Percentiles rank a stretch among this genome's conserved stretches.
These are phyloP conservation scores for Proales similis DNA, from an alignment of 1,140 invertebrate species.

Conservation along the genomic window DNA sequence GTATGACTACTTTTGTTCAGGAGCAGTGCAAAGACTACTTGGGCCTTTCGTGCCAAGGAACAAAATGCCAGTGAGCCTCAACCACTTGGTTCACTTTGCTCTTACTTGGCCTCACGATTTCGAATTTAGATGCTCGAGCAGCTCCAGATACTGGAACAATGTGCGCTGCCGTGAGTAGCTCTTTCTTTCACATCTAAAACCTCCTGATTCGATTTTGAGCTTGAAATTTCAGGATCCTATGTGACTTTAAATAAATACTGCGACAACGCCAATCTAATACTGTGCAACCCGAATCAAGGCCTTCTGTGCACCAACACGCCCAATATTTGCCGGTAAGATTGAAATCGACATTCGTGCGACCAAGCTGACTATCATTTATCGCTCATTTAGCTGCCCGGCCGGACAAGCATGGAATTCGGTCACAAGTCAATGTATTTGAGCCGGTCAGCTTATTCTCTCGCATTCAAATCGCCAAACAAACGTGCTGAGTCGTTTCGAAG, in stretches of 20 bases:
- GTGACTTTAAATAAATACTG: not conserved
- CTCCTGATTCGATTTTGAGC: not conserved
- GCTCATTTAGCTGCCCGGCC: not conserved
- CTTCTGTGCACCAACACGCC: not conserved
- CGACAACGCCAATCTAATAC: not conserved
- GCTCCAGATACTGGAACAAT: not conserved
- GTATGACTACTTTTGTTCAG: not conserved
- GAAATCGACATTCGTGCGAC: not conserved
- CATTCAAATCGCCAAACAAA: no score
- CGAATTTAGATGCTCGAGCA: not conserved
- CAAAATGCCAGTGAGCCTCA: not conserved
- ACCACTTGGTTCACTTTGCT: not conserved
- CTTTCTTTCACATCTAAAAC: not conserved
- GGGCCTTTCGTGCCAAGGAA: not conserved
- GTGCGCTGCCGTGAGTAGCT: not conserved
- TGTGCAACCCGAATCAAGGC: not conserved
- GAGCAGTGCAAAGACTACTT: not conserved
- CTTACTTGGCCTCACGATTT: not conserved
- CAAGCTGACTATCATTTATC: no score
- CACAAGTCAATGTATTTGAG: not conserved
- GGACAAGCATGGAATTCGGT: not conserved
- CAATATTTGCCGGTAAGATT: conserved; percentile 1
- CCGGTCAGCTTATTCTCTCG: not conserved
- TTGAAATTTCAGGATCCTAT: not conserved
- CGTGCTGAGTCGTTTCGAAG: no score